These are phyloP conservation scores for Typhlichthys subterraneus DNA, from an alignment of 2,797 vertebrate species.

Conservation along the genomic window DNA sequence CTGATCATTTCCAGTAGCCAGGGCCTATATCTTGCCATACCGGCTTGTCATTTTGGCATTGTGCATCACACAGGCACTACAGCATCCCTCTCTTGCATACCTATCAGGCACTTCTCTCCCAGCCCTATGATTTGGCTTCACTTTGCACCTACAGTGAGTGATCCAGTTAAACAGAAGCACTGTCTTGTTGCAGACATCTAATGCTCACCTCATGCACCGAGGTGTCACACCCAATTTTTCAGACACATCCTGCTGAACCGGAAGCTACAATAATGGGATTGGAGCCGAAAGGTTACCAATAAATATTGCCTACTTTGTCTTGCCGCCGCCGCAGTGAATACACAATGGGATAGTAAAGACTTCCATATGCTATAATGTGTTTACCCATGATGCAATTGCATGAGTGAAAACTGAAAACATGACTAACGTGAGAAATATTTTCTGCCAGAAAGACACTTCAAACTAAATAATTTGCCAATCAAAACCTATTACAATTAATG, in stretches of 20 bases:
- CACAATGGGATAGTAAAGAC: background rate
- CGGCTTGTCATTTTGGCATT: background rate
- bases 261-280: conserved; percentile 18
- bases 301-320: conserved; percentile 19
- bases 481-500: background rate
- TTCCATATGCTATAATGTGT: conserved; percentile 8
- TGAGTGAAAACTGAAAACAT: background rate
- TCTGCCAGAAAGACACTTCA: background rate
- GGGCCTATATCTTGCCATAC: no score
- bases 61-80: conserved; percentile 6
- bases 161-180: conserved; percentile 18
- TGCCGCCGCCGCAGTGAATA: conserved; percentile 17
- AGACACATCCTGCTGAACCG: conserved; percentile 17
- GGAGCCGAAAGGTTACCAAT: conserved; percentile 11
- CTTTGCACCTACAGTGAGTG: conserved; percentile 34
- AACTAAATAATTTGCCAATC: conserved; percentile 8
- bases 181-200: conserved; percentile 33
- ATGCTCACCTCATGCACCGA: conserved; percentile 14
- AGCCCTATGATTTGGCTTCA: conserved; percentile 14
- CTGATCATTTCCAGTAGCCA: no score
- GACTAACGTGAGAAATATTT: background rate
- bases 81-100: background rate
- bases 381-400: conserved; percentile 11
- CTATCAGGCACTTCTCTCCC: conserved; percentile 9
- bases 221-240: conserved; percentile 18